Base-by-base conservation (phyloP, 2,797 vertebrate genomes). In the Semotilus atromaculatus region DNA sequence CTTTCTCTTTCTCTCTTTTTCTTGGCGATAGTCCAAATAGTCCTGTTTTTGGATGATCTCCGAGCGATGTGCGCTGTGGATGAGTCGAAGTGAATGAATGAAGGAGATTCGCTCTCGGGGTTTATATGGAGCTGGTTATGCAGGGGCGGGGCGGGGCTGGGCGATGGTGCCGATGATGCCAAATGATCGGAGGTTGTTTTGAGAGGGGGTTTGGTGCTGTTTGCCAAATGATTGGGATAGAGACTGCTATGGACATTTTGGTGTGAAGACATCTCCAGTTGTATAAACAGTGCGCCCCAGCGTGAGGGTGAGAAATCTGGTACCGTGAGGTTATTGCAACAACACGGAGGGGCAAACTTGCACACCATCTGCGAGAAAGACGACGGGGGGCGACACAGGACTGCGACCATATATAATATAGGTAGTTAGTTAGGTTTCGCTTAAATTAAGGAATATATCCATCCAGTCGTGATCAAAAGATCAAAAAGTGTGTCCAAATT, bases 361-460 rank as follows among this genome's bases (percentile, higher is more conserved):
- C 90, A 94, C 95, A 95, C 94, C 92, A 90, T 95, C 95, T 95
- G 95, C 92, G 94, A 92, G 87, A 95, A 95, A 91, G 82, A 84
- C 88, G 14, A 77, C 87, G 86, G 82, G 89, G 85, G 88, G 89
- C 81, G 48, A 73, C 70, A 83, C 74, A 87, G 84, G 84, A 67
- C 74, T 78, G 55, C 80, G 80, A 55, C 81, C 84, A 88, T 85
- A 92, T 86, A 86, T 87, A 87, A 89, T 36, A n/a, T 7, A 53
- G 74, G 48, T 82, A 81, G 53, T 77, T 83, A 81, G 62, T 74
- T 83, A 84, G 76, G 66, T 48, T 51, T 81, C 9, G 14, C 34
- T 79, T 38, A 38, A 84, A 71, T 70, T n/a, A 67, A 36, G 10
- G 48, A 29, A 26, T 62, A 14, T 19, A 18, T 48, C n/a, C n/a